Evolutionary conservation across 2,113 vertebrate genomes (phyloP).

Genomic region (Cynopterus brachyotis): DNA sequence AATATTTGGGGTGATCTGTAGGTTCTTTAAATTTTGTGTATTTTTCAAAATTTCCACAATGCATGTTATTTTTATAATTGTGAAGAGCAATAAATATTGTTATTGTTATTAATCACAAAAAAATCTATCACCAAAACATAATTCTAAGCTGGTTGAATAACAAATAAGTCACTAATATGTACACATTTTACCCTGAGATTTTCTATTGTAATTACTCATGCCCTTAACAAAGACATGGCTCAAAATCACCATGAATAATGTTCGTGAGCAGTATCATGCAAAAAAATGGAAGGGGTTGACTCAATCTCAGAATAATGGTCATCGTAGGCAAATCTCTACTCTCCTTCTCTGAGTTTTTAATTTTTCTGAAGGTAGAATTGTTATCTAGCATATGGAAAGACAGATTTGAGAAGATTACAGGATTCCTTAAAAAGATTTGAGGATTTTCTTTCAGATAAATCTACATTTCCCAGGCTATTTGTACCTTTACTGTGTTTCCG

Average conservation of each 20-base stretch:
- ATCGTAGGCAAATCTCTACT: neutral
- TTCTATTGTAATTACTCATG: neutral
- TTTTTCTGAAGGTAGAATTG: neutral
- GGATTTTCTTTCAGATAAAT: neutral
- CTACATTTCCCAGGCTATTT: neutral
- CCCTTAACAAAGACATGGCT: neutral
- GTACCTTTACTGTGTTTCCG: neutral
- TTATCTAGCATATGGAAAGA: neutral
- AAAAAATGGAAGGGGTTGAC: neutral
- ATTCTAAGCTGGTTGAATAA: neutral
- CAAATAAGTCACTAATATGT: neutral
- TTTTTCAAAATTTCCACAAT: conserved; percentile 17
- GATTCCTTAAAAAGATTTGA: neutral
- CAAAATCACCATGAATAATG: neutral
- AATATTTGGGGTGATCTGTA: neutral
- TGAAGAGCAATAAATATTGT: conserved; percentile 16
- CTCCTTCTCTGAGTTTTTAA: neutral
- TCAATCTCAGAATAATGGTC: neutral
- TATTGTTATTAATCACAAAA: neutral
- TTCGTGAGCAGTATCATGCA: neutral
- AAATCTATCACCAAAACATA: neutral
- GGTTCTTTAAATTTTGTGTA: neutral
- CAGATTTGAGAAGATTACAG: neutral
- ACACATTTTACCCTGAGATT: neutral
- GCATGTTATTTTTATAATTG: conserved; percentile 32